Evolutionary conservation across 2,888 invertebrate genomes (phyloP).

Genomic region (Limenitis arthemis): DNA sequence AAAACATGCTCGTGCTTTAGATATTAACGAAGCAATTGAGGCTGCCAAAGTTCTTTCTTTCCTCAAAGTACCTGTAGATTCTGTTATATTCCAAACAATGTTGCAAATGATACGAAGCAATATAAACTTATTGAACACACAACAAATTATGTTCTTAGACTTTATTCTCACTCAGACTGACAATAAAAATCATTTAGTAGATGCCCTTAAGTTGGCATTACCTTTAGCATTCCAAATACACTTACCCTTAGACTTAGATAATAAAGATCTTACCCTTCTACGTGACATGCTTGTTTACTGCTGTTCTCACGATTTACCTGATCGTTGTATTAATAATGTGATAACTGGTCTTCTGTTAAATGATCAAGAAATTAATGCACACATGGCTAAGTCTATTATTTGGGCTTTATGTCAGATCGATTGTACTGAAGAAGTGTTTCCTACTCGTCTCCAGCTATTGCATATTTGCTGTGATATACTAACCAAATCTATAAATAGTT

Average conservation of each 20-base stretch:
- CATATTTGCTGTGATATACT: conserved; percentile 65
- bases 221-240: conserved; percentile 78
- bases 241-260: conserved; percentile 70
- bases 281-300: conserved; percentile 70
- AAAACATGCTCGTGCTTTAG: conserved; percentile 64
- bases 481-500: conserved; percentile 49
- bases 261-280: conserved; percentile 61
- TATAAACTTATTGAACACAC: conserved; percentile 72
- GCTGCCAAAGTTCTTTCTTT: conserved; percentile 72
- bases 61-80: conserved; percentile 71
- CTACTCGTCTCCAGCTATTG: conserved; percentile 63
- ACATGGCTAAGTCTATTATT: conserved; percentile 65
- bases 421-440: conserved; percentile 45
- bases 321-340: conserved; percentile 64
- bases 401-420: conserved; percentile 70
- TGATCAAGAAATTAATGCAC: conserved; percentile 52
- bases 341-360: conserved; percentile 63
- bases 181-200: conserved; percentile 68
- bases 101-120: conserved; percentile 75
- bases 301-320: conserved; percentile 60
- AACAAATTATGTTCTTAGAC: conserved; percentile 75
- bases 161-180: conserved; percentile 69
- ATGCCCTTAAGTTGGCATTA: conserved; percentile 75
- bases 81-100: conserved; percentile 73
- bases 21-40: conserved; percentile 69